Conservation (phyloP, 2,113 vertebrate species). For the Gallinago paraguaiae region DNA sequence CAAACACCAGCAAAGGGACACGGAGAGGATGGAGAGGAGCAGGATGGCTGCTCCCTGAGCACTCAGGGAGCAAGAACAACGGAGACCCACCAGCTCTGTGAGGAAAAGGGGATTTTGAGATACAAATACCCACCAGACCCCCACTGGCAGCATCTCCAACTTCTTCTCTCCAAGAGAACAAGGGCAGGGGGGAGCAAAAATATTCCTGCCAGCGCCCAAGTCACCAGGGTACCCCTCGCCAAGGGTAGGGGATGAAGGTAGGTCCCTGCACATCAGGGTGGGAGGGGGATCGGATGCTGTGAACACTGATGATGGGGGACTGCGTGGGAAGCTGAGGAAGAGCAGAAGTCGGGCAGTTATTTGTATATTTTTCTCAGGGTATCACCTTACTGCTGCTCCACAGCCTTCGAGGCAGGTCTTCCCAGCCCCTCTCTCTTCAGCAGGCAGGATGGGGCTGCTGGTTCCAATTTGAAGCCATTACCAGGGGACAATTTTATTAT, state of each 20-base stretch:
- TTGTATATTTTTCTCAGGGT: constrained; percentile 38
- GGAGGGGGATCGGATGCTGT: not conserved
- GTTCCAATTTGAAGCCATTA: constrained; percentile 13
- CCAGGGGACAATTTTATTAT: not conserved
- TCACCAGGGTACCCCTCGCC: not conserved
- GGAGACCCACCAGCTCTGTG: not conserved
- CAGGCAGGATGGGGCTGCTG: not conserved
- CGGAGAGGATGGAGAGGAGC: not conserved
- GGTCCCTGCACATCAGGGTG: not conserved
- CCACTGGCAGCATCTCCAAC: not conserved
- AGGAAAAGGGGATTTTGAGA: not conserved
- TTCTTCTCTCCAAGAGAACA: not conserved
- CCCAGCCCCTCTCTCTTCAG: not conserved
- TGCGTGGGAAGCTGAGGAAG: not conserved
- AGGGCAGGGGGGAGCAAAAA: not conserved
- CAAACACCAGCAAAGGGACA: not conserved
- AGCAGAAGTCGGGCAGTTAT: not conserved
- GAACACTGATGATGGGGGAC: not conserved
- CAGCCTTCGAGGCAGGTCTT: not conserved
- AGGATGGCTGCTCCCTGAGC: not conserved
- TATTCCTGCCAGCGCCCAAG: rapidly evolving
- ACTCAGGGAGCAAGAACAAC: rapidly evolving
- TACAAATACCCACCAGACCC: not conserved
- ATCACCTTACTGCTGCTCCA: constrained; percentile 34
- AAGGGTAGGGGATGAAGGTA: no score